These are phyloP conservation scores for Isurus oxyrinchus DNA, from an alignment of 2,113 vertebrate species.

Conservation along the genomic window DNA sequence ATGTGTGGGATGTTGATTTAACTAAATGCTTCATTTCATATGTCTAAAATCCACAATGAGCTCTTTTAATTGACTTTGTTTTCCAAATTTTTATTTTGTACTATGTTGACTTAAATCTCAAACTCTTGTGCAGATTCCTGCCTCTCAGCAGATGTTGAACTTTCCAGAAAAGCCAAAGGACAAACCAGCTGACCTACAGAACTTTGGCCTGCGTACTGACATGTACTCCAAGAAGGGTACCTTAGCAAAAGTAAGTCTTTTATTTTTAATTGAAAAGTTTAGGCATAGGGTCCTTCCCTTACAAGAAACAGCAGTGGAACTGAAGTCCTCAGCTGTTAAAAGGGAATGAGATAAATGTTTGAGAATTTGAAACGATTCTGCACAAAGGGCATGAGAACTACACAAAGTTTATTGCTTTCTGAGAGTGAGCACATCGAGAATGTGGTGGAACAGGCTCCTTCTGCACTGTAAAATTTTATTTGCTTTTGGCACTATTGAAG, in stretches of 20 bases:
- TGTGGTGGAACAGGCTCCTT: background rate
- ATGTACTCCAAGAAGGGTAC: constrained; percentile 84
- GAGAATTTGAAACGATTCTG: background rate
- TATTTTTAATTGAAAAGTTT: background rate
- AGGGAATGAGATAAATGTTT: background rate
- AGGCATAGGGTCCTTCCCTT: background rate
- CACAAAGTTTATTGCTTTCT: background rate
- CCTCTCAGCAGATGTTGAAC: constrained; percentile 84
- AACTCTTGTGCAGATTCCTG: constrained; percentile 65
- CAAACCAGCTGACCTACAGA: constrained; percentile 85
- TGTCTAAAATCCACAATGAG: background rate
- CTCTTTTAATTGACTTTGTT: background rate
- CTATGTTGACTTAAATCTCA: background rate
- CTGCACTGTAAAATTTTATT: background rate
- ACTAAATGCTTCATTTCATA: background rate
- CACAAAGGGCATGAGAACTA: background rate
- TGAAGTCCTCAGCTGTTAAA: background rate
- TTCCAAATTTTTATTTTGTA: background rate
- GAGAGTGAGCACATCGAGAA: background rate
- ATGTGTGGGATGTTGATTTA: background rate
- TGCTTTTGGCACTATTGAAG: background rate
- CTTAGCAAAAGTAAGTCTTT: constrained; percentile 68
- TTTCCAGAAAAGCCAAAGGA: constrained; percentile 90
- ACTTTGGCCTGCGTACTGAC: constrained; percentile 87
- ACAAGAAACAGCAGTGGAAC: background rate